These are phyloP conservation scores for Neotoma lepida DNA, from an alignment of 2,113 vertebrate species.

Conservation along the genomic window DNA sequence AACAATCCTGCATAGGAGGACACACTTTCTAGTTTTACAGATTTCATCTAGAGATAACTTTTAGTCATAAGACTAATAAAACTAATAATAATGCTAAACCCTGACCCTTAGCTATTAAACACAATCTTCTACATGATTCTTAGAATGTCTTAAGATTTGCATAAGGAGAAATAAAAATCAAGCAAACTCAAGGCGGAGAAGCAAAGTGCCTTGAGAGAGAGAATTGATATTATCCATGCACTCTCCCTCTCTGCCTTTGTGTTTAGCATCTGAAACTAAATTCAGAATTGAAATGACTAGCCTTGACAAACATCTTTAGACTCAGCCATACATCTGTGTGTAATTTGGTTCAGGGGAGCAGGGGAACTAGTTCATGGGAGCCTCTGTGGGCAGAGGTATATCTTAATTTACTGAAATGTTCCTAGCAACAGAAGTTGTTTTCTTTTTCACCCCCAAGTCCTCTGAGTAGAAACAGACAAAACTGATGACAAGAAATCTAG, in stretches of 20 bases:
- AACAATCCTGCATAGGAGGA: neutral
- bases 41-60: slow-evolving; percentile 38
- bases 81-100: neutral
- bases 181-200: slow-evolving; percentile 58
- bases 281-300: slow-evolving; percentile 65
- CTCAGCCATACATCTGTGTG: slow-evolving; percentile 52
- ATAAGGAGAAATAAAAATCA: slow-evolving; percentile 52
- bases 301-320: slow-evolving; percentile 70
- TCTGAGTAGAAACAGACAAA: slow-evolving; percentile 70
- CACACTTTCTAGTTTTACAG: neutral
- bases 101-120: neutral
- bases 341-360: slow-evolving; percentile 60
- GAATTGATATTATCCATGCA: slow-evolving; percentile 19
- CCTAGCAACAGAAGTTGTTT: slow-evolving; percentile 79
- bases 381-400: slow-evolving; percentile 72
- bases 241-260: neutral
- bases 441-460: slow-evolving; percentile 64
- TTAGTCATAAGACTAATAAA: slow-evolving; percentile 23
- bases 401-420: slow-evolving; percentile 75
- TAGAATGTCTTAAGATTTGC: slow-evolving; percentile 31
- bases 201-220: slow-evolving; percentile 40
- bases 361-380: slow-evolving; percentile 64
- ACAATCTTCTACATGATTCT: neutral
- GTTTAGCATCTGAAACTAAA: slow-evolving; percentile 65
- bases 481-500: slow-evolving; percentile 59